phyloP scores from a whole-genome alignment of 2,888 invertebrate species.

The Ophion obscuratus region DNA sequence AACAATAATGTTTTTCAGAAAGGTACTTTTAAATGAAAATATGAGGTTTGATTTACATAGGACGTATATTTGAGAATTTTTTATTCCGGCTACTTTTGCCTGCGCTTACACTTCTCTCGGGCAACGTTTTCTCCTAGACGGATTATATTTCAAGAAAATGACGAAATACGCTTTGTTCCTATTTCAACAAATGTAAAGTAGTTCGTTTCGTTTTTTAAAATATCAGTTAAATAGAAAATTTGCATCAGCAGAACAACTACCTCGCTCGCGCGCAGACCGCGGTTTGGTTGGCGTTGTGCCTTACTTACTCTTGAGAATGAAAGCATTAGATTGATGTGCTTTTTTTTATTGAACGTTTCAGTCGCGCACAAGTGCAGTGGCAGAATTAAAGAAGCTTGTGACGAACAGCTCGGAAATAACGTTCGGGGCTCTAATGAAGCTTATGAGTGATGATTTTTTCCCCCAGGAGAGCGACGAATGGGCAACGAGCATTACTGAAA shows the following conservation, averaged over 20 bases:
- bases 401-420: conserved; percentile 88
- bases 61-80: no score
- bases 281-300: background rate
- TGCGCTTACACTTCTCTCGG: no score
- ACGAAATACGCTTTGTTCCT: no score
- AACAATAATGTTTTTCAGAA: no score
- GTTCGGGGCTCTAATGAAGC: conserved; percentile 88
- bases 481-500: conserved; percentile 87
- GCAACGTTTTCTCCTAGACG: no score
- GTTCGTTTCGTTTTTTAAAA: no score
- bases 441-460: conserved; percentile 88
- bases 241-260: background rate
- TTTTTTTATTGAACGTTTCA: conserved; percentile 54
- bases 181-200: no score
- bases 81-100: no score
- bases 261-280: background rate
- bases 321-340: background rate
- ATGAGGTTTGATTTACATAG: no score
- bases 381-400: conserved; percentile 84
- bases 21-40: no score
- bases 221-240: background rate
- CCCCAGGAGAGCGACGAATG: conserved; percentile 88
- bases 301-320: background rate
- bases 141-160: no score
- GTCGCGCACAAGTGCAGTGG: conserved; percentile 75